Evolutionary conservation across 2,113 vertebrate genomes (phyloP).

Genomic region (Scytalopus superciliaris): DNA sequence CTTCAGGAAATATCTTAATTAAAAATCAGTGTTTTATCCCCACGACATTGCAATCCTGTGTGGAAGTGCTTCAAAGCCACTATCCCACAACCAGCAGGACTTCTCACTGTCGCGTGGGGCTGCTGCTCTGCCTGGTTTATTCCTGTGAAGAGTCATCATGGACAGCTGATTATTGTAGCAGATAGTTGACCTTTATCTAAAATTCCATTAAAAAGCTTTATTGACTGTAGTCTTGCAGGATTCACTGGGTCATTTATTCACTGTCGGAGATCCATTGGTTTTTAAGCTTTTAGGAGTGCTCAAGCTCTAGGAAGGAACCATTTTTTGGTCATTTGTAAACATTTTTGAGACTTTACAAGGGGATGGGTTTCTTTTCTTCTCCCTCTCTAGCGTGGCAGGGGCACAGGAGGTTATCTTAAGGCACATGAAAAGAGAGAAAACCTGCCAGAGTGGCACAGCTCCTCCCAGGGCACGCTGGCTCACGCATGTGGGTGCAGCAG

Average conservation of each 20-base stretch:
- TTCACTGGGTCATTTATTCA: conserved; percentile 45
- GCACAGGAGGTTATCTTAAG: background rate
- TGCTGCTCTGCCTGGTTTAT: background rate
- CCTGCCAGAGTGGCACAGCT: background rate
- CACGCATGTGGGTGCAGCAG: accelerated
- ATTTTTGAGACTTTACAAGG: background rate
- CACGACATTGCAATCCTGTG: accelerated
- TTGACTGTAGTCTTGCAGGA: conserved; percentile 42
- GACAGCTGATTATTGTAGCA: conserved; percentile 21
- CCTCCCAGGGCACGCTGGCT: background rate
- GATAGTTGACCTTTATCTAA: conserved; percentile 54
- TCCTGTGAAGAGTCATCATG: background rate
- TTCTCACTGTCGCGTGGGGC: accelerated
- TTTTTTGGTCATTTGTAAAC: background rate
- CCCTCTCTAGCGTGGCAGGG: background rate
- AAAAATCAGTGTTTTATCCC: background rate
- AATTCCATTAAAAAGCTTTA: conserved; percentile 59
- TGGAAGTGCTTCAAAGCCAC: background rate
- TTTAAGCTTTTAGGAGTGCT: background rate
- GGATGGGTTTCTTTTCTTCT: background rate
- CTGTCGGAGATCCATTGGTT: background rate
- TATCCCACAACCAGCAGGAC: background rate
- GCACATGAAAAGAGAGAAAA: background rate
- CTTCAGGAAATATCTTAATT: background rate
- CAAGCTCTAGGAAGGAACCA: background rate